These are phyloP conservation scores for Pseudochirops corinnae DNA, from an alignment of 2,797 vertebrate species.

Conservation along the genomic window DNA sequence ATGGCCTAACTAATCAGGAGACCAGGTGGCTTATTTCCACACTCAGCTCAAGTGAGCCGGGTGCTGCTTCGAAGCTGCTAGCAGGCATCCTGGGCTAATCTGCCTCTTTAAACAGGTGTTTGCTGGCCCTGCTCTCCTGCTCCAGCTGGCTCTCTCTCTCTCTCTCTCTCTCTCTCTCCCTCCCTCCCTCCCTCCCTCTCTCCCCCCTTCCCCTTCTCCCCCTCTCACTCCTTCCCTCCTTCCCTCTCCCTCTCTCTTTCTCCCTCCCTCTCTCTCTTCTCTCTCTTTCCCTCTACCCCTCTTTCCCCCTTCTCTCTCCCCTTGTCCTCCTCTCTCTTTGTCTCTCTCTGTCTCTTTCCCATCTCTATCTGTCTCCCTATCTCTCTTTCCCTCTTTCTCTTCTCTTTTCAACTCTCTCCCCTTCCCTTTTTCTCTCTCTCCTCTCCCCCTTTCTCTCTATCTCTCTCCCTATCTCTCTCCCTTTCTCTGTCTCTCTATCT, in stretches of 20 bases:
- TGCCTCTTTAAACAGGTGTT: background rate
- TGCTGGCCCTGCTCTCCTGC: background rate
- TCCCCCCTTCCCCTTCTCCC: background rate
- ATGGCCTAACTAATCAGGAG: background rate
- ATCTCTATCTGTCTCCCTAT: too few species aligned
- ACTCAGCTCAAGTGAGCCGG: background rate
- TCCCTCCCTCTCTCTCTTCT: background rate
- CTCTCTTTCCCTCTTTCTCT: too few species aligned
- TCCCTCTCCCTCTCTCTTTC: background rate
- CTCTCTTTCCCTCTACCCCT: too few species aligned
- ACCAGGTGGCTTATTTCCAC: background rate
- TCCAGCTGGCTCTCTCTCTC: background rate
- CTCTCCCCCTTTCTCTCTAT: too few species aligned
- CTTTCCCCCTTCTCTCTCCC: rapidly evolving
- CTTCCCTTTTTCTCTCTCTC: rapidly evolving
- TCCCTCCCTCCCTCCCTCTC: background rate
- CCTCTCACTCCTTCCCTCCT: rapidly evolving
- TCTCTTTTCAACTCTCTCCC: rapidly evolving
- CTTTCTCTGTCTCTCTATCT: too few species aligned
- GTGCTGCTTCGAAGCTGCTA: slow-evolving; percentile 4
- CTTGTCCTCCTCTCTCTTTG: rapidly evolving
- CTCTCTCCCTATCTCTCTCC: too few species aligned
- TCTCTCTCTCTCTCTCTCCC: background rate
- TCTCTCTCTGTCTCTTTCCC: background rate
- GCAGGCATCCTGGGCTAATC: background rate